Conservation (phyloP, 92 coral and sea anemone species). For the Bergia sp. region DNA sequence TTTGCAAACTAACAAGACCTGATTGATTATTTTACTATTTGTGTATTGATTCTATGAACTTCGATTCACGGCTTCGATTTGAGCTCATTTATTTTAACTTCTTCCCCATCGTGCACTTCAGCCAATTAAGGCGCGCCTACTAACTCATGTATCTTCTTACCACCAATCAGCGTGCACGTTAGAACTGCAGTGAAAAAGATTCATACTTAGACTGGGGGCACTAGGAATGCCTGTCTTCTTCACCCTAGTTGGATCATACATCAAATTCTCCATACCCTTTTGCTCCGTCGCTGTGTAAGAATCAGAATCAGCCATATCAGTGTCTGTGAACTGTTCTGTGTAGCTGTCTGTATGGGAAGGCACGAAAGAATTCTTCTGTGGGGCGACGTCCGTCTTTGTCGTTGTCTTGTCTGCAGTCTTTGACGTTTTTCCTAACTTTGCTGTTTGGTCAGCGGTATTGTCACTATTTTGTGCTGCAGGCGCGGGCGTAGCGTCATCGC, state of each 20-base stretch:
- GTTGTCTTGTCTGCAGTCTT: slow-evolving; percentile 32
- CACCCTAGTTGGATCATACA: slow-evolving; percentile 92
- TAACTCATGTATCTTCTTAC: background rate
- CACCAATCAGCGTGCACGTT: slow-evolving; percentile 36
- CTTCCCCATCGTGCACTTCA: background rate
- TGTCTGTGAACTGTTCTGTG: slow-evolving; percentile 43
- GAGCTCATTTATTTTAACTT: background rate
- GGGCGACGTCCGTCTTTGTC: slow-evolving; percentile 21
- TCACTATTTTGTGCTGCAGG: slow-evolving; percentile 8
- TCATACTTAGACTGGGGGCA: slow-evolving; percentile 61
- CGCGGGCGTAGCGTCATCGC: slow-evolving; percentile 28
- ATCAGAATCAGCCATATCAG: slow-evolving; percentile 45
- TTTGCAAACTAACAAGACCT: too few relatives aligned
- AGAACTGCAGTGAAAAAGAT: slow-evolving; percentile 5
- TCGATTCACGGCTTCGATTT: background rate
- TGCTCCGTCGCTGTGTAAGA: slow-evolving; percentile 50
- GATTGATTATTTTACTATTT: too few relatives aligned
- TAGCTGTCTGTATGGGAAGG: slow-evolving; percentile 42
- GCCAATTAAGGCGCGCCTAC: background rate
- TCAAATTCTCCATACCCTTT: slow-evolving; percentile 64
- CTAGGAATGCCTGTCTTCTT: slow-evolving; percentile 82
- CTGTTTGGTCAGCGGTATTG: slow-evolving; percentile 50
- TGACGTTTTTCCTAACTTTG: slow-evolving; percentile 15
- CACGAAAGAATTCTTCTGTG: slow-evolving; percentile 46
- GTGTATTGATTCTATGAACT: background rate